These are phyloP conservation scores for Drosophila ustulata DNA, from an alignment of 2,888 invertebrate species.

Conservation along the genomic window DNA sequence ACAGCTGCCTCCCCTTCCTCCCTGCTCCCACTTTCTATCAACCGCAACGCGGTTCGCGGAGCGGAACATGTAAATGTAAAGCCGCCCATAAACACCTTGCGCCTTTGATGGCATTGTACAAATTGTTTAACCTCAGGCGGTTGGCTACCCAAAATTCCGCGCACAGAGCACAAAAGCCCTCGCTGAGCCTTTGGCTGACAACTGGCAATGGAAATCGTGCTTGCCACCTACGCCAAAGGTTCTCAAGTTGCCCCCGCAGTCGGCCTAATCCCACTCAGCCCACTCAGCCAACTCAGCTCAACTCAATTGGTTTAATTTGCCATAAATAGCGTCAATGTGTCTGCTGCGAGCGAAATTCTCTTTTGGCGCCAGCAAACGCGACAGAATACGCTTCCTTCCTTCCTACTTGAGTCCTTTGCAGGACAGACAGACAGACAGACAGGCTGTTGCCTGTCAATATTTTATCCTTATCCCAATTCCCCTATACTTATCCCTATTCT, in stretches of 20 bases:
- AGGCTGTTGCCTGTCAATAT: slow-evolving; percentile 70
- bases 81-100: slow-evolving; percentile 69
- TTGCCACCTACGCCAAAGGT: slow-evolving; percentile 32
- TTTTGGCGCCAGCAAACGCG: slow-evolving; percentile 44
- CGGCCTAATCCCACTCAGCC: slow-evolving; percentile 53
- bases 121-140: slow-evolving; percentile 63
- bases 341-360: slow-evolving; percentile 53
- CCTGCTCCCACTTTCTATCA: not conserved
- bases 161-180: slow-evolving; percentile 16
- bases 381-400: slow-evolving; percentile 54
- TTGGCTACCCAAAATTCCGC: slow-evolving; percentile 30
- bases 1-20: slow-evolving; percentile 9
- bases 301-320: slow-evolving; percentile 79
- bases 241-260: slow-evolving; percentile 23
- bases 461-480: slow-evolving; percentile 21
- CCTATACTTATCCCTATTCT: slow-evolving; percentile 33
- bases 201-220: slow-evolving; percentile 54
- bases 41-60: slow-evolving; percentile 48
- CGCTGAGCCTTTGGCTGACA: slow-evolving; percentile 4
- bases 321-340: slow-evolving; percentile 74
- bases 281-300: slow-evolving; percentile 45
- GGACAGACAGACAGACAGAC: slow-evolving; percentile 13
- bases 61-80: slow-evolving; percentile 62
- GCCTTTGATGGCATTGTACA: slow-evolving; percentile 65
- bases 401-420: slow-evolving; percentile 1